These are phyloP conservation scores for Eulithis testata DNA, from an alignment of 2,888 invertebrate genomes.

Conservation along the genomic window DNA sequence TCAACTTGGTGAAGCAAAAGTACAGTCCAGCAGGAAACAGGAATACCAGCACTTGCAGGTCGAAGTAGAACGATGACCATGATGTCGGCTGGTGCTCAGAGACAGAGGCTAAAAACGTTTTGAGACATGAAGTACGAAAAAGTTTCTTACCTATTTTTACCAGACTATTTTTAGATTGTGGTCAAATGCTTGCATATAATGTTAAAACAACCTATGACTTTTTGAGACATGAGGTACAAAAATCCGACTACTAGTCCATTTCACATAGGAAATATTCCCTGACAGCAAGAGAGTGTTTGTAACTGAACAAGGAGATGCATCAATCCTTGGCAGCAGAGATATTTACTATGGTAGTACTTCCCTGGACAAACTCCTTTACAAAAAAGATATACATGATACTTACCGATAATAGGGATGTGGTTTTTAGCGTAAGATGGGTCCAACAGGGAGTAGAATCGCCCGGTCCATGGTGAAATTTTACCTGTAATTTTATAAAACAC, in stretches of 20 bases:
- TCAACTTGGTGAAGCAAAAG: slow-evolving; percentile 97
- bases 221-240: no score
- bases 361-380: no score
- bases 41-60: slow-evolving; percentile 97
- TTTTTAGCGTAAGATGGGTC: slow-evolving; percentile 99
- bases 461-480: slow-evolving; percentile 99
- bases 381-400: slow-evolving; percentile 37
- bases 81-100: slow-evolving; percentile 99
- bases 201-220: no score
- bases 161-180: no score
- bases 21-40: slow-evolving; percentile 98
- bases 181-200: no score
- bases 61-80: slow-evolving; percentile 99
- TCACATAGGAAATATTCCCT: no score
- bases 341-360: no score
- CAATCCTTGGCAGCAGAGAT: no score
- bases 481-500: slow-evolving; percentile 66
- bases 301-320: no score
- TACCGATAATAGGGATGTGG: slow-evolving; percentile 98
- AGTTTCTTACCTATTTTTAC: no score
- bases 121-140: not conserved
- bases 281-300: no score
- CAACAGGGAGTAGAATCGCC: slow-evolving; percentile 97
- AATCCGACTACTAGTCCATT: no score
- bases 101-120: slow-evolving; percentile 87